A percentile compares a stretch with the other conserved stretches of the same genome.
These are phyloP conservation scores for Agelas oroides DNA, from an alignment of 37 sponge, comb jelly and placozoan species.

Conservation along the genomic window DNA sequence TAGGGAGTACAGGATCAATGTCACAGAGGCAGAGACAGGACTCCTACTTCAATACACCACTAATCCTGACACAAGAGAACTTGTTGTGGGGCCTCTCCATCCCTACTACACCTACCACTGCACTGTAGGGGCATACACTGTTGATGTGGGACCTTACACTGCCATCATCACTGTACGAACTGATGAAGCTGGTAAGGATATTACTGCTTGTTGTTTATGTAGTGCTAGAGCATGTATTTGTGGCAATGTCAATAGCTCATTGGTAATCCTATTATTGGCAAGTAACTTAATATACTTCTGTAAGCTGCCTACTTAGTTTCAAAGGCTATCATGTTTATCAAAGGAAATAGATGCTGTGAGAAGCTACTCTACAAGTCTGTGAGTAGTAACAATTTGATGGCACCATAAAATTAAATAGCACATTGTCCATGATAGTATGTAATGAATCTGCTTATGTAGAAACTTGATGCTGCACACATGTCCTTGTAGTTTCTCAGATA, in stretches of 20 bases:
- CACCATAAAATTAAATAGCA: too few relatives aligned
- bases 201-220: background rate
- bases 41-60: background rate
- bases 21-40: conserved; percentile 4
- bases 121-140: background rate
- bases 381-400: too few relatives aligned
- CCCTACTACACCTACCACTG: background rate
- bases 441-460: too few relatives aligned
- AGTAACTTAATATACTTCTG: too few relatives aligned
- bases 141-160: conserved; percentile 2
- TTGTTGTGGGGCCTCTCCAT: conserved; percentile 2
- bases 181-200: conserved; percentile 45
- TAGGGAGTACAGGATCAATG: conserved; percentile 25
- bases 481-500: too few relatives aligned
- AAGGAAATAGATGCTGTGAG: too few relatives aligned
- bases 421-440: too few relatives aligned
- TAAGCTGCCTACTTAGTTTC: too few relatives aligned
- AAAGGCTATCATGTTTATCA: too few relatives aligned
- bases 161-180: conserved; percentile 12
- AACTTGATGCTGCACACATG: too few relatives aligned
- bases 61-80: background rate
- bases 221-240: background rate
- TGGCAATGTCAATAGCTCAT: background rate
- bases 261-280: too few relatives aligned
- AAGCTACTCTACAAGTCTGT: too few relatives aligned